phyloP scores from a whole-genome alignment of 2,113 vertebrate species.

The Oncorhynchus keta region DNA sequence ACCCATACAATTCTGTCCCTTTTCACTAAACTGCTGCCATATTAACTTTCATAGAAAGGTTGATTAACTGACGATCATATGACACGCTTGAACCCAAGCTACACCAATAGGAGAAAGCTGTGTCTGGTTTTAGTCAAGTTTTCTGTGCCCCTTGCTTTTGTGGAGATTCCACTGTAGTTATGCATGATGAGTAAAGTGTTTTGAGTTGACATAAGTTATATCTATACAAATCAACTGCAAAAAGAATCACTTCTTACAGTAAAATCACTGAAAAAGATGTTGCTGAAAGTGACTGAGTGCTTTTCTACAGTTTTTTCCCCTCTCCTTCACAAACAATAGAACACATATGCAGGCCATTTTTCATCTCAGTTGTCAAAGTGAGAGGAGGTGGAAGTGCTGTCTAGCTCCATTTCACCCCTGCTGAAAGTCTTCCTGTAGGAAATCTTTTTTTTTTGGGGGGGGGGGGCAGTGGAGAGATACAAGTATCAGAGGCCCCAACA shows the following conservation, averaged over 20 bases:
- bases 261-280: no score
- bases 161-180: no score
- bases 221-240: constrained; percentile 14
- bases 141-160: no score
- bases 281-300: no score
- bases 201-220: not conserved
- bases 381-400: constrained; percentile 27
- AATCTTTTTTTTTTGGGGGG: constrained; percentile 13
- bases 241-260: not conserved
- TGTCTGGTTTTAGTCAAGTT: no score
- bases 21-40: no score
- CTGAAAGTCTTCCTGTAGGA: constrained; percentile 41
- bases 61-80: no score
- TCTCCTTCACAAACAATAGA: not conserved
- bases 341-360: constrained; percentile 1
- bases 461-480: constrained; percentile 37
- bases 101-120: no score
- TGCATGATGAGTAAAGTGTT: no score
- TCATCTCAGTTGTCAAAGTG: constrained; percentile 32
- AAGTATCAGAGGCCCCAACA: constrained; percentile 24
- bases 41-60: no score
- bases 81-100: no score
- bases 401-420: constrained; percentile 38
- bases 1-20: no score
- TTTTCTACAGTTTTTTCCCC: not conserved